Base-by-base conservation (phyloP, 2,888 invertebrate genomes). In the Entomobrya proxima region DNA sequence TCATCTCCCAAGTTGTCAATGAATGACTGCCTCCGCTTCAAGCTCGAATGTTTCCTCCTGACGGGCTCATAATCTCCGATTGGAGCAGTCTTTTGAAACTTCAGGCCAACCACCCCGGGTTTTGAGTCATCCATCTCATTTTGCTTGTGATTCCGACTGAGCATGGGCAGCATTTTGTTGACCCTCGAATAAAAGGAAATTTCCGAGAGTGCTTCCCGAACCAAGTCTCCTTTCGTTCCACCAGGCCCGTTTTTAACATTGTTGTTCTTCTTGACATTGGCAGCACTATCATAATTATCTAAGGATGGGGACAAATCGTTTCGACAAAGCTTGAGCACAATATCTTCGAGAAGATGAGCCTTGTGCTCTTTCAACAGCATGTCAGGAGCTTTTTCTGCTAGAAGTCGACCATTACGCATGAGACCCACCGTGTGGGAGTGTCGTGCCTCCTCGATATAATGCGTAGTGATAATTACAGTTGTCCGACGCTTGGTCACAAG, bases 391-490 rank as follows among this genome's bases (percentile, higher is more conserved):
- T 97, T 96, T 93, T 98, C 98, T 0, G 98, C 98, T 90, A 98
- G 92, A 72, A 98, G 93, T 80, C 95, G 94, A 0, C 98, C 98
- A 91, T 96, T 96, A 88, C 98, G 93, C 98, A 98, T 98, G 89
- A 98, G 93, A 84, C 98, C 98, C 91, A 98, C 98, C 9, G 74
- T 76, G 52, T 86, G 67, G n/a, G 64, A 76, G 58, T 83, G 69
- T 27, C 85, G 67, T 5, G 88, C 87, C 61, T 88, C 88, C 50
- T 85, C 85, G 21, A 85, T 85, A 18, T 85, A 85, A 94, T 98
- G 96, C 91, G 98, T 96, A 89, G 98, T 98, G 83, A 98, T 96
- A 84, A 98, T 97, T 90, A 98, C 97, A 27, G 98, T 98, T 92
- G 97, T 97, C 92, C 96, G 95, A 58, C 96, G 96, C 88, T 95